Base-by-base conservation (phyloP, 2,113 vertebrate species). In the Dasyornis broadbenti region DNA sequence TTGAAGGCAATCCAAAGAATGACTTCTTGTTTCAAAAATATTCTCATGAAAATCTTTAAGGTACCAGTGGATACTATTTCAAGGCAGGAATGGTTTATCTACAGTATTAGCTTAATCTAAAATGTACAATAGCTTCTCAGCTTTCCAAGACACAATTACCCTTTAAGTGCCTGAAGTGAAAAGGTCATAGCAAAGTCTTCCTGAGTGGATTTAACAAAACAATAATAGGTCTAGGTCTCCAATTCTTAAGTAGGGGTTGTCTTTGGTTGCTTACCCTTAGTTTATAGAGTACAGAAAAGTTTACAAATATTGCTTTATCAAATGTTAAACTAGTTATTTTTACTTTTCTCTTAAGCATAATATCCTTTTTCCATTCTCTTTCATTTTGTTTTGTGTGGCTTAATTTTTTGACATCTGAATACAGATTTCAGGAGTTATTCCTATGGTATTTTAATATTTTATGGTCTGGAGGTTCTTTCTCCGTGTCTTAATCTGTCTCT, bases 1-100 rank as follows among this genome's bases (percentile, higher is more conserved):
- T 45, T 92, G 84, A 95, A 73, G 15, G 33, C 39, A 91, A 95
- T 72, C 71, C 35, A 94, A 66, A 73, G 42, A 92, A 83, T 5
- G 1, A 49, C 33, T 61, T 65, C 7, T 61, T 69, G 7, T 37
- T 85, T 59, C 17, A 81, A 86, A 57, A 86, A 57, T 78, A 70
- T n/a, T 45, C 26, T 89, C n/a, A 56, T 37, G 5, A 64, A 96
- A 69, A 31, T 64, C 85, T 87, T 87, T 91, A 28, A 92, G 28
- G 23, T 21, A 60, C 31, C 72, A 70, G 22, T 70, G 24, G 5
- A 6, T 59, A 81, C 13, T 59, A 16, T 76, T 79, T 78, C 37
- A 71, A 56, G 31, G 33, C 6, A 91, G 26, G 28, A 78, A 68
- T 64, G 22, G 50, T 82, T 76, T 76, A 65, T 59, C 40, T 89